Percentiles rank a stretch among this genome's conserved stretches.
phyloP scores from a whole-genome alignment of 2,797 vertebrate genomes.

The Gallinago stenura region DNA sequence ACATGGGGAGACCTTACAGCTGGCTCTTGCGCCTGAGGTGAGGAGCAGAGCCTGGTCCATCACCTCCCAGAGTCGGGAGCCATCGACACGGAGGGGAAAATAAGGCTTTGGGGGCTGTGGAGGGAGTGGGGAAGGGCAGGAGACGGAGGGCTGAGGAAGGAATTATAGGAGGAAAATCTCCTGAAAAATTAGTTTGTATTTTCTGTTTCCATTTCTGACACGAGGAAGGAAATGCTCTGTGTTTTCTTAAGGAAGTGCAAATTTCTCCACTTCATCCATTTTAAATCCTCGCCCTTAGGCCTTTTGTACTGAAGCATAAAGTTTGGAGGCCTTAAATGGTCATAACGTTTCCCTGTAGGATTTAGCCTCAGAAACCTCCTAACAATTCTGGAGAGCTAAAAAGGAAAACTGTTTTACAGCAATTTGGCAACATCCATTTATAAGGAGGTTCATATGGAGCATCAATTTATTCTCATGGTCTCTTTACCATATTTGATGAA shows the following conservation, averaged over 20 bases:
- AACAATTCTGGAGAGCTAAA: constrained; percentile 81
- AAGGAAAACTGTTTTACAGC: constrained; percentile 86
- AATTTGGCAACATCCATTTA: constrained; percentile 80
- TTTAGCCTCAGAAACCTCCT: constrained; percentile 83
- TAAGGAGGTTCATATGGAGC: constrained; percentile 79
- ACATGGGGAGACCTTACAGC: constrained; percentile 72
- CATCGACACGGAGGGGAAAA: constrained; percentile 65
- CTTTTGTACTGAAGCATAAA: constrained; percentile 87
- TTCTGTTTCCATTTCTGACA: constrained; percentile 88
- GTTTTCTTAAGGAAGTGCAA: constrained; percentile 96
- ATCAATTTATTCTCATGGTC: constrained; percentile 83
- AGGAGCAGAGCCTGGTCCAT: constrained; percentile 69
- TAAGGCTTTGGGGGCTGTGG: constrained; percentile 67
- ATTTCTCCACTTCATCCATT: constrained; percentile 94
- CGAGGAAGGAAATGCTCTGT: constrained; percentile 91
- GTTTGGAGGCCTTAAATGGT: constrained; percentile 88
- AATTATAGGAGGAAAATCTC: constrained; percentile 85
- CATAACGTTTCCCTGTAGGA: constrained; percentile 87
- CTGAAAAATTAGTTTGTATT: constrained; percentile 91
- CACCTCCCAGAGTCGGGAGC: constrained; percentile 67
- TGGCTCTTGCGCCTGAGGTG: constrained; percentile 38
- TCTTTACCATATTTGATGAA: constrained; percentile 85
- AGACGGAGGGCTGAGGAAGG: constrained; percentile 78
- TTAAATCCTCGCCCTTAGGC: constrained; percentile 88
- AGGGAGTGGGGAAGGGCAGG: constrained; percentile 69